These are phyloP conservation scores for Troides aeacus DNA, from an alignment of 2,888 invertebrate species.

Conservation along the genomic window DNA sequence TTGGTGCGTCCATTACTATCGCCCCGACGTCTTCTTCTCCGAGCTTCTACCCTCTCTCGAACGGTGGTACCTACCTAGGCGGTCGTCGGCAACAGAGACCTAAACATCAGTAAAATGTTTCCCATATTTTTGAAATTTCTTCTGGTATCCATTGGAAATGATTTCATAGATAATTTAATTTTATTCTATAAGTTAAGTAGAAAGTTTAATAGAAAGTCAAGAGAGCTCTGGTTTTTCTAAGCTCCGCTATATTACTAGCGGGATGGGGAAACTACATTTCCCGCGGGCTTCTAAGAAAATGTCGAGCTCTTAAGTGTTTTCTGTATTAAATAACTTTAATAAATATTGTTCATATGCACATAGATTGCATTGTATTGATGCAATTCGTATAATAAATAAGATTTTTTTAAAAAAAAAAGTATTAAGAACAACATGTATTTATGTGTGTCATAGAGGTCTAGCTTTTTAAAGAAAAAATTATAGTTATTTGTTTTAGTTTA, in stretches of 20 bases:
- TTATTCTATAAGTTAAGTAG: slow-evolving; percentile 28
- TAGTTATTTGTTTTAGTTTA: too few relatives aligned
- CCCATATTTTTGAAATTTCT: neutral
- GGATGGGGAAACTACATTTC: slow-evolving; percentile 26
- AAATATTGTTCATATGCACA: neutral
- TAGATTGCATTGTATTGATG: too few relatives aligned
- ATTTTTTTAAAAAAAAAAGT: neutral
- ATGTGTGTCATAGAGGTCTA: too few relatives aligned
- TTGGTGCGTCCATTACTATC: too few relatives aligned
- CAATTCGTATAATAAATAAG: neutral
- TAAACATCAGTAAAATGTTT: too few relatives aligned
- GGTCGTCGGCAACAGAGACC: too few relatives aligned
- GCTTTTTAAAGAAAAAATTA: too few relatives aligned
- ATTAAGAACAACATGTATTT: too few relatives aligned
- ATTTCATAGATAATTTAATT: slow-evolving; percentile 43
- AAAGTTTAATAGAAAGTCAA: slow-evolving; percentile 7
- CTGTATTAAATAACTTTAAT: neutral
- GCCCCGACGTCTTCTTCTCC: too few relatives aligned
- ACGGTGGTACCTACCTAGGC: too few relatives aligned
- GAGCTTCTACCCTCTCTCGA: too few relatives aligned
- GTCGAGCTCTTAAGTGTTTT: slow-evolving; percentile 23
- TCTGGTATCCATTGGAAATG: slow-evolving; percentile 13
- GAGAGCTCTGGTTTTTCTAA: slow-evolving; percentile 24
- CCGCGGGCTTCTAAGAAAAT: slow-evolving; percentile 20
- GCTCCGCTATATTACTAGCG: slow-evolving; percentile 12